These are phyloP conservation scores for Sebastes trivittatus DNA, from an alignment of 2,797 vertebrate species.

Conservation along the genomic window DNA sequence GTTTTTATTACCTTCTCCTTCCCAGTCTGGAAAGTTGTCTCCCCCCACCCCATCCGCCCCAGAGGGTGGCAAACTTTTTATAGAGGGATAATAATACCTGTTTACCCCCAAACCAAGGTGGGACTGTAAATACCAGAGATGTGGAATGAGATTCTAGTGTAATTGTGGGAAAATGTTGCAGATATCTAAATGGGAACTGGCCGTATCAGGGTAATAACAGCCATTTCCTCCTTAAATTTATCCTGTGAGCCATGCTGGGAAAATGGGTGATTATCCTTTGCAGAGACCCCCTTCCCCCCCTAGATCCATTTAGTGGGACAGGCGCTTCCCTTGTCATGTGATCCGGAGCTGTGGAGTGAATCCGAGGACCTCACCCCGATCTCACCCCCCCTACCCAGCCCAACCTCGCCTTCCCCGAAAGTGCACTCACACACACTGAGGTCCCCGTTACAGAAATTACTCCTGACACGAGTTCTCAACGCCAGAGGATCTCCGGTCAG, in stretches of 20 bases:
- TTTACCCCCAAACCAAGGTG: slow-evolving; percentile 26
- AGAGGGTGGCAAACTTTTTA: slow-evolving; percentile 33
- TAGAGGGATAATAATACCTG: slow-evolving; percentile 32
- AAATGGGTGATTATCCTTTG: slow-evolving; percentile 40
- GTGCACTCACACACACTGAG: neutral
- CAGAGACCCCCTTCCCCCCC: neutral
- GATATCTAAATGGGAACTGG: slow-evolving; percentile 20
- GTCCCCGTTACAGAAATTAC: slow-evolving; percentile 31
- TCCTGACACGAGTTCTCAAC: slow-evolving; percentile 43
- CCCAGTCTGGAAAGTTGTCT: slow-evolving; percentile 19
- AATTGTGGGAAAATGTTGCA: slow-evolving; percentile 22
- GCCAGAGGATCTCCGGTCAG: slow-evolving; percentile 32
- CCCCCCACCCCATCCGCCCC: neutral
- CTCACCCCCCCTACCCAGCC: neutral
- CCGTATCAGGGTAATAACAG: slow-evolving; percentile 45
- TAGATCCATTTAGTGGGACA: slow-evolving; percentile 22
- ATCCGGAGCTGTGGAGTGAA: slow-evolving; percentile 34
- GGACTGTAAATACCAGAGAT: slow-evolving; percentile 5
- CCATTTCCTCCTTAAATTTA: slow-evolving; percentile 56
- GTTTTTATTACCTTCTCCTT: slow-evolving; percentile 43
- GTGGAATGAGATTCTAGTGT: slow-evolving; percentile 13
- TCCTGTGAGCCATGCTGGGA: slow-evolving; percentile 22
- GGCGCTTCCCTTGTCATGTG: slow-evolving; percentile 40
- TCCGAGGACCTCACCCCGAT: slow-evolving; percentile 17
- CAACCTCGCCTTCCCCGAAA: neutral